These are phyloP conservation scores for Lota lota DNA, from an alignment of 2,113 vertebrate genomes.

Conservation along the genomic window DNA sequence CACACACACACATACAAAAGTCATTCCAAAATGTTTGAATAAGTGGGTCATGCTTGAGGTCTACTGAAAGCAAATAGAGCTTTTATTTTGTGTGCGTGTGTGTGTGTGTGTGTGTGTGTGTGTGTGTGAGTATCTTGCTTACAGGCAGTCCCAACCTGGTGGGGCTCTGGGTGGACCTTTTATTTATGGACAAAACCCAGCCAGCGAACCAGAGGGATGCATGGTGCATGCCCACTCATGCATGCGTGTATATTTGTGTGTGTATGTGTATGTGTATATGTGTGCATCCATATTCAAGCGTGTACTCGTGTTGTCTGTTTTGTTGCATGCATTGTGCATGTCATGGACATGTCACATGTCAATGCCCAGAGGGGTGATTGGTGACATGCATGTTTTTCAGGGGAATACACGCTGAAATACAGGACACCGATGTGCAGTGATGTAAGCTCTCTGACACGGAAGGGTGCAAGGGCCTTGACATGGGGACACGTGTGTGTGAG, in stretches of 20 bases:
- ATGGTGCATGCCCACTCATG: not conserved
- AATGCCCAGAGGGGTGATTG: too few species aligned
- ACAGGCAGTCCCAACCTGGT: not conserved
- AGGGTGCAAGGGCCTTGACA: too few species aligned
- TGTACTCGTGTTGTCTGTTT: slow-evolving; percentile 4
- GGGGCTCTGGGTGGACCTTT: not conserved
- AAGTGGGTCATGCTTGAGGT: slow-evolving; percentile 75
- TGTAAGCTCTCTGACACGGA: too few species aligned
- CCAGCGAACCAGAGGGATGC: not conserved
- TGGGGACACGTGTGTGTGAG: too few species aligned
- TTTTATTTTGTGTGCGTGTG: slow-evolving; percentile 50
- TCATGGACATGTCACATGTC: too few species aligned
- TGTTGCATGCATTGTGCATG: not conserved
- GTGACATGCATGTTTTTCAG: too few species aligned
- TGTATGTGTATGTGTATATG: slow-evolving; percentile 4
- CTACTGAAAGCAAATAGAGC: slow-evolving; percentile 68
- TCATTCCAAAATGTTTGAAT: slow-evolving; percentile 72
- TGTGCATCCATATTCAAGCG: slow-evolving; percentile 1
- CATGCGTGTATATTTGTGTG: slow-evolving; percentile 4
- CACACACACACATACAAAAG: slow-evolving; percentile 15
- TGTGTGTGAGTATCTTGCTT: slow-evolving; percentile 11
- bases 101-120: slow-evolving; percentile 16
- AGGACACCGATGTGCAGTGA: too few species aligned
- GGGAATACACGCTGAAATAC: too few species aligned
- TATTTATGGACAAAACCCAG: not conserved